Evolutionary conservation across 2,113 vertebrate species (phyloP).

Genomic region (Pionites leucogaster): DNA sequence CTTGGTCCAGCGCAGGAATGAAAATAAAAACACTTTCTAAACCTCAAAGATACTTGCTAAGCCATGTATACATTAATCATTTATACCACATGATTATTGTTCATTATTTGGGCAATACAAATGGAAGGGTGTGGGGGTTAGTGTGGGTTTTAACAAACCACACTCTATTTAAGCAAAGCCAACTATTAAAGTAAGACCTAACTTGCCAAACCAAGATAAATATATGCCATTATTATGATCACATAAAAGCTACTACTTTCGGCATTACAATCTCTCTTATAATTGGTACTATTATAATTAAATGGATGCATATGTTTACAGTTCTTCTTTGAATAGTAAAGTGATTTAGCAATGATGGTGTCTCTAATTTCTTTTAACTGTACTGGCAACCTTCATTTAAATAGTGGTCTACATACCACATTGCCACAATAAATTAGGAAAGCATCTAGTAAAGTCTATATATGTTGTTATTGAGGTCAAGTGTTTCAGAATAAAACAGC

Average conservation of each 20-base stretch:
- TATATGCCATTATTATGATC: constrained; percentile 88
- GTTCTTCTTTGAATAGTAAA: constrained; percentile 80
- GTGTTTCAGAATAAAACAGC: constrained; percentile 42
- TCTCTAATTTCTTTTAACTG: constrained; percentile 85
- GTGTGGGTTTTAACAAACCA: constrained; percentile 85
- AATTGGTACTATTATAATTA: constrained; percentile 86
- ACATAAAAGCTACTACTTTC: constrained; percentile 83
- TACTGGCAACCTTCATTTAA: constrained; percentile 81
- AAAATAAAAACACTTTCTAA: constrained; percentile 81
- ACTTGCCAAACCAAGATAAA: constrained; percentile 93
- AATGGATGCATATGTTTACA: constrained; percentile 88
- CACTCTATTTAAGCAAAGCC: constrained; percentile 87
- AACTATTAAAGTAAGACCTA: constrained; percentile 84
- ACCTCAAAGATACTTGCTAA: constrained; percentile 78
- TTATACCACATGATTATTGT: constrained; percentile 81
- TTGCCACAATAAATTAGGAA: constrained; percentile 80
- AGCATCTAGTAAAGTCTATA: constrained; percentile 72
- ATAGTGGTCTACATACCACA: constrained; percentile 78
- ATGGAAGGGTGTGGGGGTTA: constrained; percentile 82
- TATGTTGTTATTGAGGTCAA: constrained; percentile 58
- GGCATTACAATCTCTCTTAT: constrained; percentile 81
- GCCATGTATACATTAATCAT: constrained; percentile 85
- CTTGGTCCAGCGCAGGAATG: constrained; percentile 63
- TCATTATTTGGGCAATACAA: constrained; percentile 83
- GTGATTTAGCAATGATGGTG: constrained; percentile 85